These are phyloP conservation scores for Calliphora vomitoria DNA, from an alignment of 2,888 invertebrate species.

Conservation along the genomic window DNA sequence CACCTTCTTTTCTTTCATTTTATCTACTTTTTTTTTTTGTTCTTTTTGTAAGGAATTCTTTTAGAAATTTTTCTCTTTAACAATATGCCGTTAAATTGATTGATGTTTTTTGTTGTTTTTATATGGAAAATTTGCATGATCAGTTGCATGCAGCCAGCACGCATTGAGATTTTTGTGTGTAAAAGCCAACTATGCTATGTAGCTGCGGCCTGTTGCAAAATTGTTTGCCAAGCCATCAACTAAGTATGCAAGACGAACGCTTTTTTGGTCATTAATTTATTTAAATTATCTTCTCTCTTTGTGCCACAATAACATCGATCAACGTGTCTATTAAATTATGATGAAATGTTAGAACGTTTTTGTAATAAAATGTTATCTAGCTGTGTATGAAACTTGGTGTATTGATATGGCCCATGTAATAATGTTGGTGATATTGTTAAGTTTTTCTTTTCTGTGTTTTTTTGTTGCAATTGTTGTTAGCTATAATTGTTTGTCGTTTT, in stretches of 20 bases:
- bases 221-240: constrained; percentile 16
- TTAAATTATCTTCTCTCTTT: constrained; percentile 62
- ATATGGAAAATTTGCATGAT: constrained; percentile 62
- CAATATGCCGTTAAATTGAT: constrained; percentile 73
- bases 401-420: constrained; percentile 29
- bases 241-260: background rate
- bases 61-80: constrained; percentile 26
- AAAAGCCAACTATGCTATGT: background rate
- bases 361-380: background rate
- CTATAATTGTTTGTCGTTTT: constrained; percentile 56
- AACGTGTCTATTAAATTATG: constrained; percentile 74
- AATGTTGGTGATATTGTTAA: constrained; percentile 27
- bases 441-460: background rate
- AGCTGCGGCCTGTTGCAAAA: constrained; percentile 23
- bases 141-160: constrained; percentile 58
- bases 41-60: constrained; percentile 24
- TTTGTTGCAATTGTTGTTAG: background rate
- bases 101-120: constrained; percentile 54
- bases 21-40: too few relatives aligned
- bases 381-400: background rate
- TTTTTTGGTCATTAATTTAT: constrained; percentile 67
- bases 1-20: background rate
- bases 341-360: constrained; percentile 59
- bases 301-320: constrained; percentile 71
- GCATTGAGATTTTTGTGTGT: constrained; percentile 51